Conservation (phyloP, 2,797 vertebrate genomes). For the Smutsia temminckii region DNA sequence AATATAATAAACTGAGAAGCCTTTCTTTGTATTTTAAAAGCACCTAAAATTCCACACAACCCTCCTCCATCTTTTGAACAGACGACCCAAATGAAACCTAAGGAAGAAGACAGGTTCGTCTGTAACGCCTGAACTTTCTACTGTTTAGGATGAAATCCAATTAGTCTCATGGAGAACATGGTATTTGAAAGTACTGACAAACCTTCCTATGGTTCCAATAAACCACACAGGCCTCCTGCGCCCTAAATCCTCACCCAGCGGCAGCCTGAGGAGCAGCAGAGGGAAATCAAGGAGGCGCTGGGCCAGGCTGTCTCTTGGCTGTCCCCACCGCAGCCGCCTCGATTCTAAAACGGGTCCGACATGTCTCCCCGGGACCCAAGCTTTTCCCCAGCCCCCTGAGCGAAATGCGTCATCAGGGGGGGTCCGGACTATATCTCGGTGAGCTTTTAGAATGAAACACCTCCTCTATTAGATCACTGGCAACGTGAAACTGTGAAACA, state of each 20-base stretch:
- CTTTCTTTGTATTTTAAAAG: neutral
- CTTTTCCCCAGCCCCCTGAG: neutral
- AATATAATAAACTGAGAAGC: neutral
- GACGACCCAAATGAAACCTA: neutral
- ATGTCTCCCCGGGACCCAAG: fast-evolving
- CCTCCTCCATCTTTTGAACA: neutral
- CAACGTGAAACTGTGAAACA: neutral
- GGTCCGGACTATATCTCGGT: neutral
- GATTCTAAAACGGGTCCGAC: neutral
- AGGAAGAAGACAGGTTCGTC: neutral
- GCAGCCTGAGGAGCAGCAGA: neutral
- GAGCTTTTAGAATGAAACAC: neutral
- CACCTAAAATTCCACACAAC: neutral
- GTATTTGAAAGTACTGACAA: neutral
- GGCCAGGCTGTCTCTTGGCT: neutral
- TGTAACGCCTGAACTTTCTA: neutral
- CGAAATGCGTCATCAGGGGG: neutral
- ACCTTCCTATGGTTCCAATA: neutral
- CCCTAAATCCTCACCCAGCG: fast-evolving
- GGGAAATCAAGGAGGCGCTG: fast-evolving
- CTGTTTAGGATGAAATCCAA: neutral
- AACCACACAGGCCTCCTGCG: neutral
- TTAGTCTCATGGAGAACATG: neutral
- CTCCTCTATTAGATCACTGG: neutral
- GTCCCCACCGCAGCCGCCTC: neutral